Conservation (phyloP, 1,140 invertebrate species). For the Eumeta japonica region DNA sequence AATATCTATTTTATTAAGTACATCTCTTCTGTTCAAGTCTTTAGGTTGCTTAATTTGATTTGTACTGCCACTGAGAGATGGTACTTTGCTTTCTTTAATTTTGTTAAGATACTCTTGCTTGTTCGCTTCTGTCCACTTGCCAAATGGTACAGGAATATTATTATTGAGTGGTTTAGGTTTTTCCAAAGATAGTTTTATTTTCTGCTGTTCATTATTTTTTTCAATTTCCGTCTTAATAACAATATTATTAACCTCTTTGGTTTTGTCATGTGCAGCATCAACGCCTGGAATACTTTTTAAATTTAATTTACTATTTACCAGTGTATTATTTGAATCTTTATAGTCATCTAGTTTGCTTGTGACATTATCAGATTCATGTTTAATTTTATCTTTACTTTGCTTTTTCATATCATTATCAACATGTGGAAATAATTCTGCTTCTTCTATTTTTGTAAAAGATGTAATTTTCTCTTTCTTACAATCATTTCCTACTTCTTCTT, state of each 20-base stretch:
- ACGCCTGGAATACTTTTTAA: no score
- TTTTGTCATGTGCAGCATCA: no score
- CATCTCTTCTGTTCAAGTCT: constrained; percentile 46
- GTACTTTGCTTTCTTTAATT: constrained; percentile 41
- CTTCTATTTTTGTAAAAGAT: constrained; percentile 1
- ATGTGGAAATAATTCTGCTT: constrained; percentile 2
- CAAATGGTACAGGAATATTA: constrained; percentile 40
- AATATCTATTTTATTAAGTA: constrained; percentile 46
- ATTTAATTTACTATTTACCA: no score
- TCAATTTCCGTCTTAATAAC: constrained; percentile 7
- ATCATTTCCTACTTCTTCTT: no score
- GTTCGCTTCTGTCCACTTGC: constrained; percentile 47
- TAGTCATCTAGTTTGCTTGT: no score
- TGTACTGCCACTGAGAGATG: constrained; percentile 29
- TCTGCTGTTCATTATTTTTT: constrained; percentile 13
- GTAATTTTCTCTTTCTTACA: no score
- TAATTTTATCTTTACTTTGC: neutral
- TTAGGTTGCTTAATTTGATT: constrained; percentile 47
- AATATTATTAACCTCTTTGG: no score
- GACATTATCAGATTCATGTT: constrained; percentile 3
- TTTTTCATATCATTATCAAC: neutral
- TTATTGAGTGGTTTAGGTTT: constrained; percentile 23
- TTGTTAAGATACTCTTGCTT: constrained; percentile 48
- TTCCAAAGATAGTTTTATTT: constrained; percentile 10
- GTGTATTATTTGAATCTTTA: no score